Evolutionary conservation across 2,888 invertebrate genomes (phyloP), one percentile per base, ranked within the genome.

Genomic region (Orgyia antiqua): DNA sequence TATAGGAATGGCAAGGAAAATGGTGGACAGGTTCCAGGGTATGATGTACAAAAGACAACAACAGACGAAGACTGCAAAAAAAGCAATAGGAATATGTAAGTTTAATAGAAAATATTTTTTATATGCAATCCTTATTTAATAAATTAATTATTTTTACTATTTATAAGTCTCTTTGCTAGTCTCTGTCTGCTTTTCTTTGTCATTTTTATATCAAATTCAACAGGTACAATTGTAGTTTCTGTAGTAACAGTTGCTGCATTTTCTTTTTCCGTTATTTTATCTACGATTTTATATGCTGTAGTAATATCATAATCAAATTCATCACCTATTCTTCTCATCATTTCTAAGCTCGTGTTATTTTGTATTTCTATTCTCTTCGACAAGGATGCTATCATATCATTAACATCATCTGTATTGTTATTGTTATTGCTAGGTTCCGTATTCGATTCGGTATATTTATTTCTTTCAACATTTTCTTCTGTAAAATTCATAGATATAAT

Each of bases 341-440:
- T 55, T 45, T 73, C 65, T 37, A 74, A 45, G 25, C 65, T 76
- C 0, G 63, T 64, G 27, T 76, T 72, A 39, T 77, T 78, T 30
- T 71, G 68, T 36, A 49, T 53, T 2, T 79, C 76, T 31, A 78
- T 79, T 32, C 59, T 49, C 25, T 71, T 68, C 0, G 74, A 63
- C 21, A 78, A 30, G 10, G 41, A 56, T 9, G 55, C 54, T 6
- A 78, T 78, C 51, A 69, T 59, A 24, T 70, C 53, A 20, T 45
- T 58, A 8, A 62, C 41, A 4, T 48, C 44, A 10, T 47, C 48
- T 5, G 55, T 56, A 12, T 36, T 51, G 10, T 46, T 50, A 9
- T 4, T 24, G 6, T 13, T 10, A 13, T 31, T 15, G 6, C 4
- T 15, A 15, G n/a, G n/a, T 20, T 10, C 23, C 7, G 9, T 23